These are phyloP conservation scores for Micoletzkya japonica DNA, from an alignment of 2,888 invertebrate species.

Conservation along the genomic window DNA sequence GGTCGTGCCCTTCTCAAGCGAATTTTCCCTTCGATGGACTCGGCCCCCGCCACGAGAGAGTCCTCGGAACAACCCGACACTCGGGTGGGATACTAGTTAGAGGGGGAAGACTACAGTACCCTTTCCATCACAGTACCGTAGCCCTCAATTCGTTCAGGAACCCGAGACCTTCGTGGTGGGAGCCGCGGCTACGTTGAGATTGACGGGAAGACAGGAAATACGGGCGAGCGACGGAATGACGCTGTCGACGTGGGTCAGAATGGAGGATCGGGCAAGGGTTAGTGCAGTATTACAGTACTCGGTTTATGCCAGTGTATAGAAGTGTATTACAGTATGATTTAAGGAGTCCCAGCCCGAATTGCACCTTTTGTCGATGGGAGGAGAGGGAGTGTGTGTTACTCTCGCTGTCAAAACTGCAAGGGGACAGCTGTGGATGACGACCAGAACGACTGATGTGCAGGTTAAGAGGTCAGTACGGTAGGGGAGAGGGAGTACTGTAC, in stretches of 20 bases:
- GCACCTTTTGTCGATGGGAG: constrained; percentile 19
- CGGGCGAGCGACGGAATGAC: constrained; percentile 11
- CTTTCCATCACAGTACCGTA: background rate
- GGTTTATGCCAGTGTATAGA: background rate
- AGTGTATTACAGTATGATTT: background rate
- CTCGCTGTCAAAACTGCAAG: constrained; percentile 15
- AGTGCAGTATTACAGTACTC: background rate
- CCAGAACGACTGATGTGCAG: constrained; percentile 19
- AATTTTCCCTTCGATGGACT: constrained; percentile 19
- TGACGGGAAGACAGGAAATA: constrained; percentile 17
- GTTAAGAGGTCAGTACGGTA: constrained; percentile 16
- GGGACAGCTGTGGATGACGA: constrained; percentile 27
- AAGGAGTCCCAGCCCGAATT: constrained; percentile 17
- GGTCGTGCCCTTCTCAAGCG: constrained; percentile 18
- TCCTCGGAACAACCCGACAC: background rate
- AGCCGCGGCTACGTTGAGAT: constrained; percentile 13
- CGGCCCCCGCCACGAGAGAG: background rate
- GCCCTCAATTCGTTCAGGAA: background rate
- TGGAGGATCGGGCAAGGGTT: background rate
- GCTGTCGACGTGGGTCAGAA: constrained; percentile 18
- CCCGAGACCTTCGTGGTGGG: constrained; percentile 10
- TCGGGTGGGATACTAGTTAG: background rate
- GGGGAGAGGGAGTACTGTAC: background rate
- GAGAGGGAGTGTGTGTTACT: constrained; percentile 15
- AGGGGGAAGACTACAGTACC: background rate